phyloP scores from a whole-genome alignment of 2,797 vertebrate species.

The Sebastes dallii region DNA sequence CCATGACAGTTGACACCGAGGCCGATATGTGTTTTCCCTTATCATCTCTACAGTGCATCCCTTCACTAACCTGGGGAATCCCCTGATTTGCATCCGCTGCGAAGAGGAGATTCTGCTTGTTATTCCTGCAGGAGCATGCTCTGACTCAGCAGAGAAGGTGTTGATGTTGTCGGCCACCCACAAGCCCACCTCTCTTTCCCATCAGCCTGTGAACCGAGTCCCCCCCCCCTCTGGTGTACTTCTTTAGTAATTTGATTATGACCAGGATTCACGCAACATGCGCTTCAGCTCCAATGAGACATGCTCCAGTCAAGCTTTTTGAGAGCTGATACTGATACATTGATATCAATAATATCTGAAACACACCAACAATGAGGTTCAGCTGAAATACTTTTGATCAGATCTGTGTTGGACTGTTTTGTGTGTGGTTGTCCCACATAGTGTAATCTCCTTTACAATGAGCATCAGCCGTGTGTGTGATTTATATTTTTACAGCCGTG shows the following conservation, averaged over 20 bases:
- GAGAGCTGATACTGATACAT: not conserved
- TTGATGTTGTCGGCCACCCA: conserved; percentile 26
- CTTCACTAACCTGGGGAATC: not conserved
- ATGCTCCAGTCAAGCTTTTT: not conserved
- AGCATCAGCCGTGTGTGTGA: conserved; percentile 26
- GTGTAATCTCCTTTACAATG: not conserved
- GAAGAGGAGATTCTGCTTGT: not conserved
- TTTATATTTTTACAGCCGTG: conserved; percentile 51
- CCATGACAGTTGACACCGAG: not conserved
- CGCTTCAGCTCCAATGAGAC: not conserved
- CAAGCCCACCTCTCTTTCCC: not conserved
- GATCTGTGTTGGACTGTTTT: not conserved
- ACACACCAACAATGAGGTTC: not conserved
- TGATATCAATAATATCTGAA: not conserved
- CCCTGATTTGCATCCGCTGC: not conserved
- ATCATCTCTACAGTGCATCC: not conserved
- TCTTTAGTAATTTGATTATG: conserved; percentile 3
- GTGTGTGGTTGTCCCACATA: not conserved
- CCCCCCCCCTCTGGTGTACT: not conserved
- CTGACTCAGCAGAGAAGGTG: conserved; percentile 8
- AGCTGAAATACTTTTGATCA: not conserved
- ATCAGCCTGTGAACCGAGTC: not conserved
- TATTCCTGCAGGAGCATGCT: not conserved
- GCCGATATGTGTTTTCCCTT: not conserved
- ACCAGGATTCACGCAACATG: not conserved